These are phyloP conservation scores for Calliphora vicina DNA, from an alignment of 1,140 invertebrate genomes.

Conservation along the genomic window DNA sequence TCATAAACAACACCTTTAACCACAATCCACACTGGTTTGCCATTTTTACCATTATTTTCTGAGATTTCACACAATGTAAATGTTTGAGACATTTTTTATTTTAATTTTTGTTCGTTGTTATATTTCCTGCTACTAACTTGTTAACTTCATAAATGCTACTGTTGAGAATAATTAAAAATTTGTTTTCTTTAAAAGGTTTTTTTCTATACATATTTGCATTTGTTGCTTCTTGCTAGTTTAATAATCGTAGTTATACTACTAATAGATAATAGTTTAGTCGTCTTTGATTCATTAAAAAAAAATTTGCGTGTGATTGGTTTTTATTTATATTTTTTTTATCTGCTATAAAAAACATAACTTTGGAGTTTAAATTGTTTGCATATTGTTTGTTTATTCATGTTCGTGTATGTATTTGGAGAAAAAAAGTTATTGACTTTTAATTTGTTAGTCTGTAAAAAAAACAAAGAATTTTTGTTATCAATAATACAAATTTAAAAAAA, in stretches of 20 bases:
- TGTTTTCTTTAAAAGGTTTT: slow-evolving; percentile 7
- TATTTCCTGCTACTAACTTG: neutral
- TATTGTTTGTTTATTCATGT: neutral
- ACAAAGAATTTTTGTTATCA: neutral
- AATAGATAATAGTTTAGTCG: neutral
- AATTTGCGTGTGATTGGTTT: neutral
- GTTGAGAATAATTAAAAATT: neutral
- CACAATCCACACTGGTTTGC: slow-evolving; percentile 69
- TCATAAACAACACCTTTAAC: slow-evolving; percentile 73
- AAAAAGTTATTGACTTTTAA: slow-evolving; percentile 6
- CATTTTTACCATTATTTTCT: slow-evolving; percentile 66
- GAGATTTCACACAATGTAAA: slow-evolving; percentile 69
- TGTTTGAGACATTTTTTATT: slow-evolving; percentile 48
- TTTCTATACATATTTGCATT: neutral
- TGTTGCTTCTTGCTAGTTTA: neutral
- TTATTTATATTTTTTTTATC: neutral
- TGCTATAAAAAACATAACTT: too few species aligned
- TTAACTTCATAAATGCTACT: neutral
- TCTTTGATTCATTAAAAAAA: neutral
- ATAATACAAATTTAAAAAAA: neutral
- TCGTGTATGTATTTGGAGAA: neutral
- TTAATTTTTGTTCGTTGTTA: neutral
- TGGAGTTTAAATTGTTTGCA: neutral
- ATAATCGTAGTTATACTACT: neutral
- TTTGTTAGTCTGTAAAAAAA: neutral